Evolutionary conservation across 1,140 invertebrate species (phyloP), one percentile per base, ranked within the genome.

Genomic region (Nebria ingens): DNA sequence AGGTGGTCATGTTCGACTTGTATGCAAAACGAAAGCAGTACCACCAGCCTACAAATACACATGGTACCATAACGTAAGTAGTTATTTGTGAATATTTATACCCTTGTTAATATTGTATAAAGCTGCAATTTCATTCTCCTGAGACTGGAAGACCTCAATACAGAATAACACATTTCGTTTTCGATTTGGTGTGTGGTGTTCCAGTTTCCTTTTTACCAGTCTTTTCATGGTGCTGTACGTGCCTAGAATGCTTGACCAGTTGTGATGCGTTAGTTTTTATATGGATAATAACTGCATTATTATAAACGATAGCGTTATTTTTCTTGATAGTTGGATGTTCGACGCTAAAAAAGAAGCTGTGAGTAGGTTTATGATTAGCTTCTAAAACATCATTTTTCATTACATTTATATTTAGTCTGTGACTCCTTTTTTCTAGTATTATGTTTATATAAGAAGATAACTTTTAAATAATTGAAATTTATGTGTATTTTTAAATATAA

Each of bases 51-150:
- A 11, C 15, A 45, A 45, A 17, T 45, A 12, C 15, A 45, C 40
- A 4, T 45, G 40, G 40, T 45, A 45, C 15, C 40, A 45, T 17
- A 45, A 45, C 17, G 40, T 45, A 45, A 45, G 40, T 45, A 45
- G 4, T 29, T 29, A 6, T 45, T 12, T n/a, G n/a, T 34, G 25
- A 6, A 34, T 34, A 34, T 9, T 34, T 9, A 9, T 34, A 34
- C 25, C n/a, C 6, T 34, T 34, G 25, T 34, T 9, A 34, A 34
- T 34, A 34, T 34, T 34, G 25, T 34, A 34, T 34, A 9, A 34
- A n/a, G 25, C n/a, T 34, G 6, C 25, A 6, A n/a, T 9, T 6
- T n/a, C 25, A 34, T 34, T 34, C 25, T 34, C 25, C 6, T 34
- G 25, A 34, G 25, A 34, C n/a, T 34, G 6, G 25, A 34, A 34